Evolutionary conservation across 1,140 invertebrate species (phyloP).

Genomic region (Ruditapes philippinarum): DNA sequence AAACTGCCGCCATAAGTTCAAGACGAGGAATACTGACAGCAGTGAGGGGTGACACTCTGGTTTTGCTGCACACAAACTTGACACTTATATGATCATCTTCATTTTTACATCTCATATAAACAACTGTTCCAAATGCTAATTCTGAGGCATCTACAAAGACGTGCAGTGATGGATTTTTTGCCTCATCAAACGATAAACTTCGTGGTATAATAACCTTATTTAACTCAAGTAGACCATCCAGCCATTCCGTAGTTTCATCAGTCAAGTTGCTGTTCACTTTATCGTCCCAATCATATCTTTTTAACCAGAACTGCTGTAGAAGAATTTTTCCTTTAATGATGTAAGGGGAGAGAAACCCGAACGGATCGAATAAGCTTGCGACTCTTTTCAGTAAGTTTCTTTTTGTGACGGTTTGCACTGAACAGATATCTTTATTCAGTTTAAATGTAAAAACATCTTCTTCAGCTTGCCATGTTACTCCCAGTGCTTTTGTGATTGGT

Average conservation of each 20-base stretch:
- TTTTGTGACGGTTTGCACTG: background rate
- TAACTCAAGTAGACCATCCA: background rate
- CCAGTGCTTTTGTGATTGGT: conserved; percentile 34
- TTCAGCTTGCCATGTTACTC: conserved; percentile 53
- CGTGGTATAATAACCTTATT: background rate
- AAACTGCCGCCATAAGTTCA: background rate
- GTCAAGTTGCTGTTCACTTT: background rate
- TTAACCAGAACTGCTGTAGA: conserved; percentile 37
- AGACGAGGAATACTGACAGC: conserved; percentile 4
- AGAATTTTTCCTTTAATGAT: conserved; percentile 19
- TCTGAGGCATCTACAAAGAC: background rate
- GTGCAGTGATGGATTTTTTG: background rate
- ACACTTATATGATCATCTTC: background rate
- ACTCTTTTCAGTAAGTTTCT: conserved; percentile 30
- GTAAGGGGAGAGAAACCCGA: conserved; percentile 26
- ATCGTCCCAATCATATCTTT: conserved; percentile 48
- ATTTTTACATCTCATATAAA: background rate
- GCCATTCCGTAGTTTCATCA: background rate
- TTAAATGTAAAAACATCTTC: conserved; percentile 48
- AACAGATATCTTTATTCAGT: background rate
- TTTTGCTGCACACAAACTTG: background rate
- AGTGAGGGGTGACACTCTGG: background rate
- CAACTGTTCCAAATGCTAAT: background rate
- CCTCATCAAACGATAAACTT: background rate
- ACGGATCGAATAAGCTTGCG: conserved; percentile 25